Evolutionary conservation across 1,140 invertebrate genomes (phyloP), one percentile per base, ranked within the genome.

Genomic region (Eueides isabella): DNA sequence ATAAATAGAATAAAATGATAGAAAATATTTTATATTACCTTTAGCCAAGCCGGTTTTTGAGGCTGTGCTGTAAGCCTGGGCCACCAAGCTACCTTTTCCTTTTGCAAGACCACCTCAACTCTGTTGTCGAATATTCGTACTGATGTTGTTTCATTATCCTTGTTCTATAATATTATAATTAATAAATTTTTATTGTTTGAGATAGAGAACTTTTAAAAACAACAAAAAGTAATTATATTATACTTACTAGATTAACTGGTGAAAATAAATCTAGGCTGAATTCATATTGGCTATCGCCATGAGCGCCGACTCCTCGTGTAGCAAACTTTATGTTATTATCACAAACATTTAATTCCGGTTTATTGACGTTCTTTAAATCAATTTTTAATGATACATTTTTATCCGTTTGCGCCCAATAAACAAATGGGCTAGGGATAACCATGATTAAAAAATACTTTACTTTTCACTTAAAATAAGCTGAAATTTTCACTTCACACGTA

Each of bases 371-470:
- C 88, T 96, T 97, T 48, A 98, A 94, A 87, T 98, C 98, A 70
- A 98, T 95, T 92, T 96, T 97, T 11, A 98, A 89, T 23, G 95
- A 96, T 38, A 98, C 87, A 75, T 94, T 94, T 78, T 95, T 94
- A 81, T 96, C 95, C 35, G 96, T 98, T 95, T 98, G 98, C 14
- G 97, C 97, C 98, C 98, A 99, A 90, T 98, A 98, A 1, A 98
- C 97, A 90, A 98, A 97, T 3, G 98, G 98, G 88, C 96, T 97
- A 48, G 95, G 90, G 61, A 87, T 81, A 67, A 87, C 81, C 92
- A 93, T 93, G 80, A 48, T 66, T 75, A 29, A 55, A 23, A 23
- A 23, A 19, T 19, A 44, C 41, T 19, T 7, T n/a, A 55, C 19
- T 55, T 11, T 23, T 55, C 19, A 62, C 29, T 30, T n/a, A 30